These are phyloP conservation scores for Malachius bipustulatus DNA, from an alignment of 2,888 invertebrate species.

Conservation along the genomic window DNA sequence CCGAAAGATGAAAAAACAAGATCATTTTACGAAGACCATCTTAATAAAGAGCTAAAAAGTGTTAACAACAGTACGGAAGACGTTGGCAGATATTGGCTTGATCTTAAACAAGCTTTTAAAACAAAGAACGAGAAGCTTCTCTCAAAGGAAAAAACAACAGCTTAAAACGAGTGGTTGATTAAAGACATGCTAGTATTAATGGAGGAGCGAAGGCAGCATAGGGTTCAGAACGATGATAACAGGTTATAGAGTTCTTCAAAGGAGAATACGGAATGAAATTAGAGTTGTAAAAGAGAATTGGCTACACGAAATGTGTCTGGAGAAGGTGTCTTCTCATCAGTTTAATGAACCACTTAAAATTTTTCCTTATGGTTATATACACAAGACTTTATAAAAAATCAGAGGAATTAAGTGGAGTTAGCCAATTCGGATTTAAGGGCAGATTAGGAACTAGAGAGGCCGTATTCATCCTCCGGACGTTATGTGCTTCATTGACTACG, in stretches of 20 bases:
- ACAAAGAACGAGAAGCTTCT: conserved; percentile 1
- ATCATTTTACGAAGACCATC: conserved; percentile 2
- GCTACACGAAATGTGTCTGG: neutral
- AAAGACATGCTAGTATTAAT: conserved; percentile 1
- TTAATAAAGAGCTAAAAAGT: neutral
- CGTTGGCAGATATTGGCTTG: conserved; percentile 1
- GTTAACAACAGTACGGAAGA: neutral
- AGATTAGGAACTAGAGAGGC: no score
- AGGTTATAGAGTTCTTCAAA: conserved; percentile 3
- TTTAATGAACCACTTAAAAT: no score
- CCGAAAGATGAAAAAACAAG: conserved; percentile 3
- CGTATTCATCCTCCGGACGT: no score
- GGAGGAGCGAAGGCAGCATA: neutral
- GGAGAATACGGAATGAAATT: neutral
- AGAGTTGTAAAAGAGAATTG: conserved; percentile 1
- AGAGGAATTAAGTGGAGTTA: no score
- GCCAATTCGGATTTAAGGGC: no score
- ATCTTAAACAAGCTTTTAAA: conserved; percentile 1
- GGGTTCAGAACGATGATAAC: neutral
- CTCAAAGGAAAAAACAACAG: conserved; percentile 3
- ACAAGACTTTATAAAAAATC: no score
- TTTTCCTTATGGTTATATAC: no score
- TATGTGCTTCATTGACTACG: no score
- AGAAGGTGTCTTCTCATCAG: no score
- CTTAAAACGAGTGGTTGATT: neutral